Conservation (phyloP, 2,888 invertebrate genomes). For the Amblyjoppa fuscipennis region DNA sequence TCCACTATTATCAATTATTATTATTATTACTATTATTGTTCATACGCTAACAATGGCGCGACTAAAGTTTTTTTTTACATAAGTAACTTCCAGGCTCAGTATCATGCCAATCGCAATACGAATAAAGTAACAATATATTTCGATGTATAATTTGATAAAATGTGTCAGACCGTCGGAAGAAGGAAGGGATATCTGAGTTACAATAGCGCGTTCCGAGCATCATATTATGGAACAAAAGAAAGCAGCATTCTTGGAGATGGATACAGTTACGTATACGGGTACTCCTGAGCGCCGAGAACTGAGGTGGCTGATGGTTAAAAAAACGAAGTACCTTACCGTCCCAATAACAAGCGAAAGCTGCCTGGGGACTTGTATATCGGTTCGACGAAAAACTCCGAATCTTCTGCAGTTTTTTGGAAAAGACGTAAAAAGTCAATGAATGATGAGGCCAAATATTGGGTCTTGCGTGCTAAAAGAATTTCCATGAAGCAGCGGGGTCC, state of each 20-base stretch:
- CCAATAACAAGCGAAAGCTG: slow-evolving; percentile 58
- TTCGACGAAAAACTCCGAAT: slow-evolving; percentile 37
- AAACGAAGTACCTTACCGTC: slow-evolving; percentile 43
- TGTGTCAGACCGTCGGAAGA: slow-evolving; percentile 5
- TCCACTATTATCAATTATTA: slow-evolving; percentile 29
- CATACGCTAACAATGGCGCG: background rate
- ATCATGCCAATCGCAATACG: no score
- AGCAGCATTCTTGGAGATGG: slow-evolving; percentile 55
- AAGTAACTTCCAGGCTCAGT: no score
- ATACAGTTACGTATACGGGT: slow-evolving; percentile 55
- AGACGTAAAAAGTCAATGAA: slow-evolving; percentile 66
- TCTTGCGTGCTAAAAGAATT: slow-evolving; percentile 47
- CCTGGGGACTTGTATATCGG: slow-evolving; percentile 46
- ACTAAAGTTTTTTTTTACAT: no score
- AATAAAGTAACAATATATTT: no score
- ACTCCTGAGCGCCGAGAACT: background rate
- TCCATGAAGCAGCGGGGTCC: slow-evolving; percentile 44
- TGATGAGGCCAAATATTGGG: slow-evolving; percentile 63
- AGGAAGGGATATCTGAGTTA: slow-evolving; percentile 25
- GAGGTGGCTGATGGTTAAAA: slow-evolving; percentile 42
- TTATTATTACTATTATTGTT: background rate
- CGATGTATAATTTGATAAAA: background rate
- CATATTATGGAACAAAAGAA: slow-evolving; percentile 36
- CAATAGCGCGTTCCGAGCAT: slow-evolving; percentile 31
- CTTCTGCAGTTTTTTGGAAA: slow-evolving; percentile 60